phyloP scores from a whole-genome alignment of 2,113 vertebrate genomes.

The Zeus faber region DNA sequence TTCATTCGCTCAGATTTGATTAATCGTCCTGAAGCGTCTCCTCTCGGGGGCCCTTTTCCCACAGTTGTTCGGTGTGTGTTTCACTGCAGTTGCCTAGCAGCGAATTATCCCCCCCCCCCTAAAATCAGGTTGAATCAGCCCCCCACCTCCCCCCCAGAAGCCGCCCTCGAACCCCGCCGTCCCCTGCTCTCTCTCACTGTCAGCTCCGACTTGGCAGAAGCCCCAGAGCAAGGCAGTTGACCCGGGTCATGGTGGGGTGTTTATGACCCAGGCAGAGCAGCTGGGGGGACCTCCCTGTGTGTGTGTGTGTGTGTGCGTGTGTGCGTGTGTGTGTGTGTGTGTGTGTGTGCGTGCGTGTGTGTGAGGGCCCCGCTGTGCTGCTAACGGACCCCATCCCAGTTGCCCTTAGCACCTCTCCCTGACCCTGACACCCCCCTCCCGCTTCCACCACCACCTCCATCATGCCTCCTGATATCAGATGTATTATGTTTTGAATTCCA shows the following conservation, averaged over 20 bases:
- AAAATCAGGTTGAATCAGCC: slow-evolving; percentile 18
- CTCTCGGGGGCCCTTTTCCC: slow-evolving; percentile 67
- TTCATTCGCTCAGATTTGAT: slow-evolving; percentile 61
- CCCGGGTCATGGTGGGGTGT: slow-evolving; percentile 55
- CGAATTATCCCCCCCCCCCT: slow-evolving; percentile 3
- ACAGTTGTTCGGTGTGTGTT: slow-evolving; percentile 57
- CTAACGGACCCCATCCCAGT: slow-evolving; percentile 61
- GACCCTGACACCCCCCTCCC: slow-evolving; percentile 19
- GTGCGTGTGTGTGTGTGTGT: too few species aligned
- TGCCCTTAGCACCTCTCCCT: too few species aligned
- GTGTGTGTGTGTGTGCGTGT: too few species aligned
- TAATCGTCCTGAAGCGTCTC: slow-evolving; percentile 56
- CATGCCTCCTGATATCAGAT: slow-evolving; percentile 38
- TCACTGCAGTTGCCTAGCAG: slow-evolving; percentile 71
- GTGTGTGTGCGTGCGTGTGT: slow-evolving; percentile 45
- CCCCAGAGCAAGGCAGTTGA: slow-evolving; percentile 46
- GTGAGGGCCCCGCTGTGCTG: slow-evolving; percentile 56
- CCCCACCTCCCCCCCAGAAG: slow-evolving; percentile 14
- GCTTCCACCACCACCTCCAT: slow-evolving; percentile 20
- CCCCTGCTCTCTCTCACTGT: slow-evolving; percentile 18
- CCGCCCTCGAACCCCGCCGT: slow-evolving; percentile 25
- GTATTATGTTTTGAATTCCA: slow-evolving; percentile 29
- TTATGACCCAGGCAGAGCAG: slow-evolving; percentile 61
- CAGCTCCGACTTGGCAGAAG: slow-evolving; percentile 52
- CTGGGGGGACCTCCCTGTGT: slow-evolving; percentile 47